A percentile compares a stretch with the other conserved stretches of the same genome.
These are phyloP conservation scores for Etheostoma cragini DNA, from an alignment of 2,113 vertebrate species.

Conservation along the genomic window DNA sequence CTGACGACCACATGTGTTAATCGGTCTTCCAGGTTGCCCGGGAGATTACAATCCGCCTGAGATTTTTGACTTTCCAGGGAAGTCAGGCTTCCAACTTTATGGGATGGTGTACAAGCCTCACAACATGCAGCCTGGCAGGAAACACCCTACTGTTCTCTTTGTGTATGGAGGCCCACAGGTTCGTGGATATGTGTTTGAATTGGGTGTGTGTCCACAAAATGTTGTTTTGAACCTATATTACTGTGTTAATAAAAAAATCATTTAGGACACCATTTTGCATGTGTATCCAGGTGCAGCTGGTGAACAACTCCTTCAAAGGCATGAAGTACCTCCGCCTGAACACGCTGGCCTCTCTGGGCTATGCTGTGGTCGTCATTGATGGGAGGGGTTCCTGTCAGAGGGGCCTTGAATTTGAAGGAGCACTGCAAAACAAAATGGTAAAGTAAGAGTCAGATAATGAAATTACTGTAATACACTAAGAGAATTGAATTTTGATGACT, in stretches of 20 bases:
- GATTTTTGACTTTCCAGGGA: constrained; percentile 94
- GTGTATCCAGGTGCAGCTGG: constrained; percentile 91
- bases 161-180: constrained; percentile 98
- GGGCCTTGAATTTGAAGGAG: constrained; percentile 95
- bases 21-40: constrained; percentile 88
- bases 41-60: constrained; percentile 94
- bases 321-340: constrained; percentile 97
- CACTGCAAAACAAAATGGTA: constrained; percentile 98
- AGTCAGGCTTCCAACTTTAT: constrained; percentile 91
- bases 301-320: constrained; percentile 98
- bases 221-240: not conserved
- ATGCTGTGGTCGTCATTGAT: constrained; percentile 96
- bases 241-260: not conserved
- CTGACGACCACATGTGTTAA: not conserved
- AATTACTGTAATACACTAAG: not conserved
- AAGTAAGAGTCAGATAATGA: constrained; percentile 4
- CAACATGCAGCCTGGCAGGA: constrained; percentile 90
- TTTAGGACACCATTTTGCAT: not conserved
- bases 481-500: not conserved
- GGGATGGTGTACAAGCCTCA: constrained; percentile 98
- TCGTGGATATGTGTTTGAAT: not conserved
- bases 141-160: constrained; percentile 95
- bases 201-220: not conserved
- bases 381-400: constrained; percentile 95
- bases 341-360: constrained; percentile 94